These are phyloP conservation scores for Zelleria hepariella DNA, from an alignment of 2,888 invertebrate species.

Conservation along the genomic window DNA sequence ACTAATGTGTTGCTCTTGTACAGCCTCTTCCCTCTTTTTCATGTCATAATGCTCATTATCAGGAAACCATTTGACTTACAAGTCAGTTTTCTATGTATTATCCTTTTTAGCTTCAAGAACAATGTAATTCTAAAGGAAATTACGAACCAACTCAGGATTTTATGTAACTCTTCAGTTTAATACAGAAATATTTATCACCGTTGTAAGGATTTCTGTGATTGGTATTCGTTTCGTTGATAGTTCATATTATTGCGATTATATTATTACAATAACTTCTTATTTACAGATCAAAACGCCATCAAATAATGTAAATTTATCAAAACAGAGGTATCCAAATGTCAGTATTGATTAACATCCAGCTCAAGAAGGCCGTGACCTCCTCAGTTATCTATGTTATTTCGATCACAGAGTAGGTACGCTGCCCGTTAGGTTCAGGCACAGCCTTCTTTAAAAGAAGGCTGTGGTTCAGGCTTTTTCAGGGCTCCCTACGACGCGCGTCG, in stretches of 20 bases:
- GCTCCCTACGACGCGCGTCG: too few relatives aligned
- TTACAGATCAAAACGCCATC: not conserved
- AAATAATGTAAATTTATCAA: too few relatives aligned
- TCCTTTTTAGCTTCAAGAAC: too few relatives aligned
- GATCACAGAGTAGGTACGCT: too few relatives aligned
- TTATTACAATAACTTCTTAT: not conserved
- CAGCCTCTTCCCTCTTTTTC: not conserved
- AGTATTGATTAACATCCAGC: not conserved
- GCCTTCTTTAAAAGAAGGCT: too few relatives aligned
- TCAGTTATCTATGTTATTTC: too few relatives aligned
- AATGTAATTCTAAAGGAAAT: too few relatives aligned
- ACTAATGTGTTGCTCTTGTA: slow-evolving; percentile 28
- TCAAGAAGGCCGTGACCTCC: too few relatives aligned
- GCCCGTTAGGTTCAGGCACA: too few relatives aligned
- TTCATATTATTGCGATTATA: not conserved
- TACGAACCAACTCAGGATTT: not conserved
- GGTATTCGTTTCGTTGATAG: not conserved
- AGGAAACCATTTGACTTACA: not conserved
- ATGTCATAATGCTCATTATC: not conserved
- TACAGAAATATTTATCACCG: not conserved
- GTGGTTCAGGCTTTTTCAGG: too few relatives aligned
- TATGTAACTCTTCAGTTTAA: not conserved
- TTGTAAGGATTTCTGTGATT: not conserved
- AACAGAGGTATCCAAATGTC: not conserved
- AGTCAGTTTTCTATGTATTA: too few relatives aligned